Conservation (phyloP, 2,797 vertebrate species). For the Sebastes matsubarae region DNA sequence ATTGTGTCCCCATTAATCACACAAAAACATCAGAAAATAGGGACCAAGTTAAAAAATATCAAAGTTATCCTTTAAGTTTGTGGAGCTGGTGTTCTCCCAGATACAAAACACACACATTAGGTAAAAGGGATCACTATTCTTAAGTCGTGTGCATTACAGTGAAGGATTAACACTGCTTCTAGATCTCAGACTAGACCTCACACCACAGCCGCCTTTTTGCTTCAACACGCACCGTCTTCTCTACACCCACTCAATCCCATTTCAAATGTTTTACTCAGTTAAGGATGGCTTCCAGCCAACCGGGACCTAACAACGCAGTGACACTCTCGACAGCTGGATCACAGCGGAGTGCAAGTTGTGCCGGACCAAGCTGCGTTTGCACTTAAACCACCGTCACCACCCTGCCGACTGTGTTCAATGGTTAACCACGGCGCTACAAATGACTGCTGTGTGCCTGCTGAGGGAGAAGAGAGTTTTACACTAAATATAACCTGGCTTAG, state of each 20-base stretch:
- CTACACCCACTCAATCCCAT: conserved; percentile 3
- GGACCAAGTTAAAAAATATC: too few species aligned
- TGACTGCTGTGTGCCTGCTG: conserved; percentile 49
- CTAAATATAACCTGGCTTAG: conserved; percentile 68
- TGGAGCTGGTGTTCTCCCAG: background rate
- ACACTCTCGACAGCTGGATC: conserved; percentile 50
- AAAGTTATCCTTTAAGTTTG: background rate
- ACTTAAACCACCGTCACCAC: conserved; percentile 48
- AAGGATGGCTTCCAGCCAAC: conserved; percentile 5
- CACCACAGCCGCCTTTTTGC: background rate
- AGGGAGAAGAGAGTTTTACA: conserved; percentile 56
- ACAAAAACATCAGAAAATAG: too few species aligned
- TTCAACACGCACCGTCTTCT: conserved; percentile 1
- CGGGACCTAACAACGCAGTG: conserved; percentile 33
- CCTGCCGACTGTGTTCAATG: conserved; percentile 55
- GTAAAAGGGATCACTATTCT: background rate
- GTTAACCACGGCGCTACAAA: conserved; percentile 68
- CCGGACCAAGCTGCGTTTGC: conserved; percentile 52
- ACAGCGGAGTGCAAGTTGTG: conserved; percentile 36
- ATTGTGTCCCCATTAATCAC: too few species aligned
- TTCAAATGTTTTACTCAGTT: conserved; percentile 14
- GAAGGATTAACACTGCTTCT: conserved; percentile 37
- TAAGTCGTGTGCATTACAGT: conserved; percentile 1
- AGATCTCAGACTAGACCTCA: conserved; percentile 13
- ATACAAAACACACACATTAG: background rate